Percentiles rank a stretch among this genome's conserved stretches.
Evolutionary conservation across 2,797 vertebrate genomes (phyloP).

Genomic region (Syngnathus acus): DNA sequence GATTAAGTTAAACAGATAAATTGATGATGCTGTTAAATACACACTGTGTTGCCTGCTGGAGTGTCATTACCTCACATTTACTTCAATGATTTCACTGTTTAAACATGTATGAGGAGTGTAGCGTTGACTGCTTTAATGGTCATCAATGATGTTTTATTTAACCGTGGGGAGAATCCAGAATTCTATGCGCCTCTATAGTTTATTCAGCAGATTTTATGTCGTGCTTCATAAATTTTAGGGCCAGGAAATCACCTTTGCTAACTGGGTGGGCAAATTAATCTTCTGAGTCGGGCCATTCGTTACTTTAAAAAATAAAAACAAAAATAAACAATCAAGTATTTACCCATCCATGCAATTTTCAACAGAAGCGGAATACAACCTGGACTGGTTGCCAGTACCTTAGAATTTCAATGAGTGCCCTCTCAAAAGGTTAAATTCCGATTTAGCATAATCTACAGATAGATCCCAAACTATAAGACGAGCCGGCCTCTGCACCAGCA

Average conservation of each 20-base stretch:
- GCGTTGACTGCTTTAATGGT: neutral
- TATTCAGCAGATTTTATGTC: neutral
- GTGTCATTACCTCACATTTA: slow-evolving; percentile 28
- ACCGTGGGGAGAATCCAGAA: neutral
- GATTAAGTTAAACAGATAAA: neutral
- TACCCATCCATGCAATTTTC: neutral
- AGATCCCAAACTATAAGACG: neutral
- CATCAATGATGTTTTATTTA: neutral
- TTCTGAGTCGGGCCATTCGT: neutral
- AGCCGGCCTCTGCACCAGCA: neutral
- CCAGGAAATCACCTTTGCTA: neutral
- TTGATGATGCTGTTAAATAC: neutral
- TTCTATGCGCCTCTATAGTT: neutral
- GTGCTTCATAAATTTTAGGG: neutral
- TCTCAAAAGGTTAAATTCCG: neutral
- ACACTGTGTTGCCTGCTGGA: neutral
- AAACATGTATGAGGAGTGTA: slow-evolving; percentile 23
- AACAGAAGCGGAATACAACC: neutral
- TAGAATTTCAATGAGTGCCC: neutral
- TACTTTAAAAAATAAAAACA: too few species aligned
- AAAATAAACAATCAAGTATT: too few species aligned
- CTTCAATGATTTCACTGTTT: slow-evolving; percentile 16
- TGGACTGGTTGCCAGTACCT: neutral
- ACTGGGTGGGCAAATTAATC: neutral
- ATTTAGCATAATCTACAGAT: neutral